phyloP scores from a whole-genome alignment of 2,113 vertebrate genomes.

The Hemichromis elongatus region DNA sequence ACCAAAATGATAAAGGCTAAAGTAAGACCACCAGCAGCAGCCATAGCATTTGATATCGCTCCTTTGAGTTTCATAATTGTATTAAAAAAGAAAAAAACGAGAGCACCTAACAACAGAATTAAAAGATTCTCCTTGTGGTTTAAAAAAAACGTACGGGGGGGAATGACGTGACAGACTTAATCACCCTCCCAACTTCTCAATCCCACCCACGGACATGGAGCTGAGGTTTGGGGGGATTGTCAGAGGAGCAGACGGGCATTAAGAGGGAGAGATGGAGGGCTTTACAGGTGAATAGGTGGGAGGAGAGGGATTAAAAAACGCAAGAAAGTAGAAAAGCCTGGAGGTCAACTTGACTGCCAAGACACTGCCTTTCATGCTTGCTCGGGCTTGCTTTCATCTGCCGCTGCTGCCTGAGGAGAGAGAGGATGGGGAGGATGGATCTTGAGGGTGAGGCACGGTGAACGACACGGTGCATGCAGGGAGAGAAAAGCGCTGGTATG shows the following conservation, averaged over 20 bases:
- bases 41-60: background rate
- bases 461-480: slow-evolving; percentile 10
- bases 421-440: background rate
- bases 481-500: background rate
- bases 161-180: background rate
- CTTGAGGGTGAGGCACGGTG: background rate
- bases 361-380: slow-evolving; percentile 46
- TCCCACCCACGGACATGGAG: slow-evolving; percentile 1
- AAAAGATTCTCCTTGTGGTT: background rate
- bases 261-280: background rate
- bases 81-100: background rate
- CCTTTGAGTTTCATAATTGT: background rate
- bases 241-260: background rate
- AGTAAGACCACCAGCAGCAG: background rate
- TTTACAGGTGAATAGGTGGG: slow-evolving; percentile 46
- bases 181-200: background rate
- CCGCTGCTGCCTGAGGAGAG: slow-evolving; percentile 15
- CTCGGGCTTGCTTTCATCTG: slow-evolving; percentile 50
- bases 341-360: slow-evolving; percentile 58
- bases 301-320: slow-evolving; percentile 8
- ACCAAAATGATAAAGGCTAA: background rate
- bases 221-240: background rate
- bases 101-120: background rate
- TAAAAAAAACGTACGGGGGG: background rate
- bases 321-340: slow-evolving; percentile 36